Evolutionary conservation across 2,888 invertebrate species (phyloP), one percentile per base, ranked within the genome.

Genomic region (Diachrysia chrysitis): DNA sequence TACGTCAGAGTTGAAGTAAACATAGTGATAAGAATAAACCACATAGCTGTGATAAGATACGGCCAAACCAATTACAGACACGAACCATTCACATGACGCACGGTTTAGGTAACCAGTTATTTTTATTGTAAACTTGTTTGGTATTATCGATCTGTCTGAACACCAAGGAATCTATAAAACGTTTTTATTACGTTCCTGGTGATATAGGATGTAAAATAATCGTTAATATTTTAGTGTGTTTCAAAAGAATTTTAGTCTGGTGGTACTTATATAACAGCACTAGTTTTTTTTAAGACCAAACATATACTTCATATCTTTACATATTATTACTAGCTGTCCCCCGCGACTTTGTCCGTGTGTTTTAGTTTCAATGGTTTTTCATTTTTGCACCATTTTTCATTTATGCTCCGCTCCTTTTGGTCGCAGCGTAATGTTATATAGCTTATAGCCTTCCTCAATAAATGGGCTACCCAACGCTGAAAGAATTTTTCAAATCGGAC

Each of bases 1-100:
- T 55, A 67, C 87, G 88, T 86, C 86, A 87, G 67, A 75, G 75
- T 79, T 71, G 81, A 74, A 81, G 83, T 83, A 84, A 88, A 85
- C 86, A 83, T 65, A 59, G 69, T 78, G 90, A 90, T 91, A 91
- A 90, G 83, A 65, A 66, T 74, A 71, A 80, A 73, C 83, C 83
- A 86, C 77, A 83, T 85, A 86, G 76, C 68, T 63, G 70, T 87
- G 91, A 91, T 90, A 90, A 90, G 90, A 90, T 87, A 88, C 55
- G 60, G 68, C 68, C 84, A 88, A 86, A 84, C 89, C 89, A 90
- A 90, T 90, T 87, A 86, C 82, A 83, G 64, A 71, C 86, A 88
- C 84, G 88, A 79, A 78, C 77, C 62, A 72, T 70, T 66, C 53
- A 81, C 85, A 86, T 87, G 87, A 78, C 73, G 69, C 19, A 51